Base-by-base conservation (phyloP, 2,888 invertebrate genomes). In the Luffia ferchaultella region DNA sequence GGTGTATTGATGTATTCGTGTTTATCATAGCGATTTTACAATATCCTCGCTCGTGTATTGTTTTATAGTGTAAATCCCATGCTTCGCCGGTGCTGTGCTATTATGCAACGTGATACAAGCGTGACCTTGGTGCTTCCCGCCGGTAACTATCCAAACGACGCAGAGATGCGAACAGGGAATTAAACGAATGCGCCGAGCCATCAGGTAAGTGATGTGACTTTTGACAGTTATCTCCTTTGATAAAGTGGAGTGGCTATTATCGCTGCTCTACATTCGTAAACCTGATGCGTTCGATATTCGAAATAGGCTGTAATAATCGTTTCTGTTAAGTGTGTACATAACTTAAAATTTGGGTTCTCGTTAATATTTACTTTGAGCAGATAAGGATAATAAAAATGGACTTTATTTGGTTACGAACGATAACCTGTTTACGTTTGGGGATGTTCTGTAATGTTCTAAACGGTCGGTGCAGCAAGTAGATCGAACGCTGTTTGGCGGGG, bases 151-250 rank as follows among this genome's bases (percentile, higher is more conserved):
- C 70, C 70, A 74, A 78, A 80, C 79, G 80, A 80, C 82, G 83
- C 82, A 80, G 82, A 75, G 73, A 82, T 83, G 83, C 79, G 79
- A 68, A 76, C 79, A 75, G 77, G 78, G 80, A 79, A 75, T 73
- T 82, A 69, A 79, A 67, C 66, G 73, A 75, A 73, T 71, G 82
- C 79, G 77, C 76, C 76, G 76, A 77, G 72, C 71, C 74, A 75
- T 73, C 79, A 80, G 40, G 82, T 82, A 82, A 74, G 72, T 79
- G 78, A 62, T 70, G 66, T 66, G 70, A 57, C 66, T 51, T 55
- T 52, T 54, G 55, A 54, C 56, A 70, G 65, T 66, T 68, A 70
- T 62, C 70, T 73, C 44, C 42, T 16, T 41, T 17, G 47, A 47
- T 42, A 30, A 30, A 30, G 5, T 30, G 5, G 30, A 30, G 30